These are phyloP conservation scores for Cephus pygmeus DNA, from an alignment of 2,888 invertebrate genomes.

Conservation along the genomic window DNA sequence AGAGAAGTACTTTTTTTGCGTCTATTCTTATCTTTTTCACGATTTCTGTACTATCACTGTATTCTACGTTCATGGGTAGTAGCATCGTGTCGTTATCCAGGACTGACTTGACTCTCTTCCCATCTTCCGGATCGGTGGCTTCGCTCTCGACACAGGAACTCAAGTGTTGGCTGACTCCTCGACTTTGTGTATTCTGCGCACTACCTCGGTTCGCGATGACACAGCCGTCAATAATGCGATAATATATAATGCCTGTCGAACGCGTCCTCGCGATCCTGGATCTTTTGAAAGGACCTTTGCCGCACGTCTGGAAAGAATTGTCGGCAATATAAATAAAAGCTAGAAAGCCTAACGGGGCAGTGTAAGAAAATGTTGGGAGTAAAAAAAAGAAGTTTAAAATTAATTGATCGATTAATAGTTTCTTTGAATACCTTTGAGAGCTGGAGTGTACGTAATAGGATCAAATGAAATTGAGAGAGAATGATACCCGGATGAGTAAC, in stretches of 20 bases:
- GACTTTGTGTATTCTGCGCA: constrained; percentile 41
- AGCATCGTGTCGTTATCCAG: constrained; percentile 9
- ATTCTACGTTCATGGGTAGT: neutral
- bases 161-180: constrained; percentile 47
- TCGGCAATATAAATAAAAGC: constrained; percentile 27
- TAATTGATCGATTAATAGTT: neutral
- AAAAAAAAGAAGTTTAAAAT: neutral
- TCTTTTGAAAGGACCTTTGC: neutral
- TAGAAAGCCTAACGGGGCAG: constrained; percentile 18
- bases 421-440: neutral
- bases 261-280: neutral
- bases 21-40: neutral
- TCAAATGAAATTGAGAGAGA: neutral
- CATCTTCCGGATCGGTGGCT: neutral
- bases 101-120: constrained; percentile 34
- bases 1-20: accelerated
- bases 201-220: constrained; percentile 30
- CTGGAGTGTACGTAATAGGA: neutral
- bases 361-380: neutral
- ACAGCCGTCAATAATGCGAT: constrained; percentile 36
- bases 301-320: neutral
- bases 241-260: constrained; percentile 49
- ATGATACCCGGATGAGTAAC: neutral
- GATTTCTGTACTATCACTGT: neutral
- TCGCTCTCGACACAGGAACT: constrained; percentile 15